phyloP scores from a whole-genome alignment of 2,113 vertebrate species.

The Platichthys flesus region DNA sequence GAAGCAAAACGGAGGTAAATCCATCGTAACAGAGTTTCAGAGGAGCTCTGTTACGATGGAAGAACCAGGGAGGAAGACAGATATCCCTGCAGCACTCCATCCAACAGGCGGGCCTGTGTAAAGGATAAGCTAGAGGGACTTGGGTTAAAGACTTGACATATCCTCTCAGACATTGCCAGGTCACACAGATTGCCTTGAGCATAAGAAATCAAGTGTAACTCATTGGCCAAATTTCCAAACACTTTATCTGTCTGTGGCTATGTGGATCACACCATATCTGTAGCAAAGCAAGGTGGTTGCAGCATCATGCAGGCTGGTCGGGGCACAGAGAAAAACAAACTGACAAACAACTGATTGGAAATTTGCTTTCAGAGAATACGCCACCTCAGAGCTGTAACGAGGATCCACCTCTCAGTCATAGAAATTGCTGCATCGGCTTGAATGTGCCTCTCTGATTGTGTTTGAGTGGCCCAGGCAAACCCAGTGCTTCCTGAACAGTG shows the following conservation, averaged over 20 bases:
- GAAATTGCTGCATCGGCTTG: background rate
- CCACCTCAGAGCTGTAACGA: background rate
- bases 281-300: background rate
- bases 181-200: background rate
- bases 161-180: constrained; percentile 14
- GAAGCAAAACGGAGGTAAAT: background rate
- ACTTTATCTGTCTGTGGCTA: constrained; percentile 1
- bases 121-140: background rate
- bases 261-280: constrained; percentile 2
- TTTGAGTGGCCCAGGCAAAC: background rate
- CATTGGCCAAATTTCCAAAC: constrained; percentile 15
- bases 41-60: background rate
- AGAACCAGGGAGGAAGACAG: background rate
- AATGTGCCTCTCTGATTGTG: background rate
- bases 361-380: background rate
- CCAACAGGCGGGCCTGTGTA: constrained; percentile 17
- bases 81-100: background rate
- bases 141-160: constrained; percentile 1
- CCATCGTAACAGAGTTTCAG: background rate
- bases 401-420: background rate
- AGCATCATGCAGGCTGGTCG: background rate
- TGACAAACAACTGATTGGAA: background rate
- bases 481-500: background rate
- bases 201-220: background rate
- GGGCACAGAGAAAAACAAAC: background rate